A percentile compares a stretch with the other conserved stretches of the same genome.
Evolutionary conservation across 1,140 invertebrate genomes (phyloP).

Genomic region (Aphelinus certus): DNA sequence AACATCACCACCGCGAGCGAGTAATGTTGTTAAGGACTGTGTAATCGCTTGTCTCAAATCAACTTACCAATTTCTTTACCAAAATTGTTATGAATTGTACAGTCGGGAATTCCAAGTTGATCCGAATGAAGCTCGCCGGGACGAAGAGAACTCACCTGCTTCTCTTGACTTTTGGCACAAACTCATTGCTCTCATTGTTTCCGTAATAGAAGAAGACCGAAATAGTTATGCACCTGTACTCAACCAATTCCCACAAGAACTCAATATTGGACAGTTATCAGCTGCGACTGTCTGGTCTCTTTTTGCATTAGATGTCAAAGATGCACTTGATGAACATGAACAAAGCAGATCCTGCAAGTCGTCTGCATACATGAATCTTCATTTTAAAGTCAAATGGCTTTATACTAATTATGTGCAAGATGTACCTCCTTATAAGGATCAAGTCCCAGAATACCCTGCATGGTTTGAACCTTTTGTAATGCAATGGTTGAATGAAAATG

Average conservation of each 20-base stretch:
- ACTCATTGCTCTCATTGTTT: conserved; percentile 95
- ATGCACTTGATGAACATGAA: conserved; percentile 97
- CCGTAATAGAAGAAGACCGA: conserved; percentile 98
- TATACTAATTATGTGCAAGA: conserved; percentile 99
- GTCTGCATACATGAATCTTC: conserved; percentile 99
- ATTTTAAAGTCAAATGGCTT: conserved; percentile 99
- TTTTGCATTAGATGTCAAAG: conserved; percentile 98
- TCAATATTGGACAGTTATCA: conserved; percentile 93
- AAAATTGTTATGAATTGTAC: conserved; percentile 97
- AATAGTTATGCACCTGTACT: conserved; percentile 98
- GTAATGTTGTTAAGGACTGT: conserved; percentile 98
- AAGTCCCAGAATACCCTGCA: conserved; percentile 94
- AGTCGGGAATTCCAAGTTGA: conserved; percentile 92
- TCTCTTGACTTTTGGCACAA: conserved; percentile 99
- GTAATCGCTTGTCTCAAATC: conserved; percentile 97
- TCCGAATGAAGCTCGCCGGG: conserved; percentile 86
- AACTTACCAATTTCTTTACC: conserved; percentile 98
- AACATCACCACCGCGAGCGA: conserved; percentile 95
- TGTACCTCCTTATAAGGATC: conserved; percentile 94
- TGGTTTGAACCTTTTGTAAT: conserved; percentile 99
- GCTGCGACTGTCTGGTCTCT: conserved; percentile 97
- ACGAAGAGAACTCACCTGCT: conserved; percentile 87
- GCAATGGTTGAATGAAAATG: conserved; percentile 99
- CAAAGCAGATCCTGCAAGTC: conserved; percentile 95
- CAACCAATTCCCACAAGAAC: conserved; percentile 95